Conservation (phyloP, 2,888 invertebrate species). For the Torymus tubicola region DNA sequence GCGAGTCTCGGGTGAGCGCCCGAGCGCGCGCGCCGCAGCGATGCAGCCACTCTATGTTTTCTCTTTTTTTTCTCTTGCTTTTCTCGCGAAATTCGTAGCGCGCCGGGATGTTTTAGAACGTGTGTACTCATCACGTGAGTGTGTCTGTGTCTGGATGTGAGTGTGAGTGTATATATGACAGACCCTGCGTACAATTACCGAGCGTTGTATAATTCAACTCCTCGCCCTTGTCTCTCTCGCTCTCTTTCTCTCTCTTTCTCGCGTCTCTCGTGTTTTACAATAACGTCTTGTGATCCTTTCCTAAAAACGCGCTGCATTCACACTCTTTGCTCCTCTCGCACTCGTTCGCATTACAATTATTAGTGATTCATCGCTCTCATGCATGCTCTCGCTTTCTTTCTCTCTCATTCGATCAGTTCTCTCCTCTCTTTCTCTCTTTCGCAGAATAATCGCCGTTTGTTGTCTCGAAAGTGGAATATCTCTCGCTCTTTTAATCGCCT, state of each 20-base stretch:
- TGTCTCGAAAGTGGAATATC: slow-evolving; percentile 59
- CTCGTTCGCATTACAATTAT: slow-evolving; percentile 7
- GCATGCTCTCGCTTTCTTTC: slow-evolving; percentile 54
- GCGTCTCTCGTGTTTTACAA: slow-evolving; percentile 28
- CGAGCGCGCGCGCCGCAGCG: slow-evolving; percentile 8
- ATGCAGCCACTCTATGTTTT: neutral
- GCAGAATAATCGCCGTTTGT: slow-evolving; percentile 60
- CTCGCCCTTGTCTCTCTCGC: slow-evolving; percentile 40
- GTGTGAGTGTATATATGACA: slow-evolving; percentile 22
- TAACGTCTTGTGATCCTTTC: slow-evolving; percentile 4
- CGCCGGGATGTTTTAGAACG: slow-evolving; percentile 24
- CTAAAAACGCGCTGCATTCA: slow-evolving; percentile 53
- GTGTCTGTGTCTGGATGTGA: no score
- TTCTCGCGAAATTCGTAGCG: slow-evolving; percentile 53
- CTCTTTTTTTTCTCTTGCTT: no score
- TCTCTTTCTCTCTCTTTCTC: slow-evolving; percentile 56
- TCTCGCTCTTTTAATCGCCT: slow-evolving; percentile 1
- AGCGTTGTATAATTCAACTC: slow-evolving; percentile 52
- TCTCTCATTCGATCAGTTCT: slow-evolving; percentile 58
- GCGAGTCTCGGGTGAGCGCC: slow-evolving; percentile 38
- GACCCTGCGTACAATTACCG: slow-evolving; percentile 54
- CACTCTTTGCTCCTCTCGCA: slow-evolving; percentile 45
- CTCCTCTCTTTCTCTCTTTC: slow-evolving; percentile 59
- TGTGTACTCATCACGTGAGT: no score
- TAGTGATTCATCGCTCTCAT: slow-evolving; percentile 16